Percentiles rank a stretch among this genome's conserved stretches.
phyloP scores from a whole-genome alignment of 37 sponge, comb jelly and placozoan species.

The Theonella swinhoei region DNA sequence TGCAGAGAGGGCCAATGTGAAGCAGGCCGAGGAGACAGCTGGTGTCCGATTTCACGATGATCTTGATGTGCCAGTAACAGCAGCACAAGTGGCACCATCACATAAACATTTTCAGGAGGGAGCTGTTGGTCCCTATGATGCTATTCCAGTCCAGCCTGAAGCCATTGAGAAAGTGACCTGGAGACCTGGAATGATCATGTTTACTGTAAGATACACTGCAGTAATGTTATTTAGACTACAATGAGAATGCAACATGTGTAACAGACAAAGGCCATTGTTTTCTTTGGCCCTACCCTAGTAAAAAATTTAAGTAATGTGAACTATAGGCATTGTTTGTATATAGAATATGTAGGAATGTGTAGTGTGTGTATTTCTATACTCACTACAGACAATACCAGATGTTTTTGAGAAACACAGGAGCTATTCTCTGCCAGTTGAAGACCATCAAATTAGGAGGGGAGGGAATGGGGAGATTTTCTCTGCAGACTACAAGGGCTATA shows the following conservation, averaged over 20 bases:
- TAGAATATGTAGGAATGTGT: no score
- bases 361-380: no score
- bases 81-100: background rate
- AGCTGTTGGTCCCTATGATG: background rate
- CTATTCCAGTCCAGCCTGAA: background rate
- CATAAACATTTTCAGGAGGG: background rate
- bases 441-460: slow-evolving; percentile 15
- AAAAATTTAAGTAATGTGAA: background rate
- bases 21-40: background rate
- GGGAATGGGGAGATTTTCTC: slow-evolving; percentile 35
- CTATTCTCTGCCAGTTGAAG: slow-evolving; percentile 31
- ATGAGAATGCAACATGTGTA: no score
- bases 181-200: background rate
- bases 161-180: background rate
- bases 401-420: background rate
- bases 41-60: background rate
- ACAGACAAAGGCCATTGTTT: background rate
- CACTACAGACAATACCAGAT: background rate
- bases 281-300: background rate
- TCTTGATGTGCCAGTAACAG: background rate
- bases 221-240: no score
- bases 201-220: background rate
- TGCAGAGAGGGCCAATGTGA: background rate
- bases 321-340: background rate
- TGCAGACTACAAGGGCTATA: background rate